Evolutionary conservation across 2,797 vertebrate species (phyloP), one percentile per base, ranked within the genome.

Genomic region (Falco cherrug): DNA sequence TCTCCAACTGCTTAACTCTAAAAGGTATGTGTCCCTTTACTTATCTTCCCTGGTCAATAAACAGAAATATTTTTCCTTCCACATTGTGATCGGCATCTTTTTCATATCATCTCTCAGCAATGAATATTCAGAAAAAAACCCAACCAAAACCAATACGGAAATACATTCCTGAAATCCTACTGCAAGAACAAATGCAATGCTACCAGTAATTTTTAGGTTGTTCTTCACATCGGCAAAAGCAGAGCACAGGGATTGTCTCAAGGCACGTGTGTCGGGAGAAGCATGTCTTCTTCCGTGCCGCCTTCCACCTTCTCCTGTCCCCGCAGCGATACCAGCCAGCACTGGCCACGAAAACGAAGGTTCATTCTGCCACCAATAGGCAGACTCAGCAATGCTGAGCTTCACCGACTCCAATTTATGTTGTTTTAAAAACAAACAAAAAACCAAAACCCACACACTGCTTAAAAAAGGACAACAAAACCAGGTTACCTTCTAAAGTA

Each of bases 351-450:
- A 29, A 84, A 80, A 37, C 3, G 6, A 61, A 85, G 90, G 57
- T 54, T 91, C 59, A 6, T 71, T 88, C 82, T 96, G 87, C 87
- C 87, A 85, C 93, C 94, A 70, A 29, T 6, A 61, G 87, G 95
- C 85, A 78, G 68, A 54, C 9, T 3, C 63, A 63, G 81, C 48
- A 45, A 51, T 3, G 67, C 87, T 31, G 41, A 91, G 50, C 54
- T 57, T 33, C 63, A 17, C 7, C 2, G 1, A 6, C 3, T 2
- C 10, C 2, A 3, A 2, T 11, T 48, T 7, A 15, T 3, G 8
- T 43, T 43, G 2, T 56, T 14, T 41, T 6, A 4, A 2, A 33
- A 45, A 4, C 51, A 76, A 39, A 3, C 2, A 24, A 4, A 2
- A 2, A 33, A 45, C 3, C 51, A 76, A 39, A 3, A 26, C 14